Evolutionary conservation across 2,113 vertebrate species (phyloP).

Genomic region (Ceyx cyanopectus): DNA sequence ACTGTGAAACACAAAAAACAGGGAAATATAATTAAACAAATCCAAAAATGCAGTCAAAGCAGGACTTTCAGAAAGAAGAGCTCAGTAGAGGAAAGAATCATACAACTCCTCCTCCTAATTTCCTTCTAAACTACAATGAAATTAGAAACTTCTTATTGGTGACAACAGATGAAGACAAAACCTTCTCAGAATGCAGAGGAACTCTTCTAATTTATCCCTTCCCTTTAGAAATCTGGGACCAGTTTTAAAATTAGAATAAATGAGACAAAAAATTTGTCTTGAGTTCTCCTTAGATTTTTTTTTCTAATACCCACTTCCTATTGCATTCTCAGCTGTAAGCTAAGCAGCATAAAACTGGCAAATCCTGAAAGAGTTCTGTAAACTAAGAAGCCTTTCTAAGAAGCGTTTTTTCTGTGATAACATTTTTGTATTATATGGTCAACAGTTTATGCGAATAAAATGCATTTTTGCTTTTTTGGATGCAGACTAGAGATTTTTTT

Average conservation of each 20-base stretch:
- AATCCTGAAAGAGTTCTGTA: background rate
- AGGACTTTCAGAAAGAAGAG: background rate
- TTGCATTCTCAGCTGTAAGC: background rate
- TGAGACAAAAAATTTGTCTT: background rate
- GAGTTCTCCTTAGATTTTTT: background rate
- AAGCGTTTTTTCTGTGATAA: background rate
- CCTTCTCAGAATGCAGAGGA: background rate
- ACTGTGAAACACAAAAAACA: background rate
- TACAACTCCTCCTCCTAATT: background rate
- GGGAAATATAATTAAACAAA: background rate
- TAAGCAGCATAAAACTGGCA: background rate
- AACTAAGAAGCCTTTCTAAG: background rate
- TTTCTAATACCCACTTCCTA: background rate
- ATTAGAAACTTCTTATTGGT: background rate
- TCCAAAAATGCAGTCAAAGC: background rate
- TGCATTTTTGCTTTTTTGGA: background rate
- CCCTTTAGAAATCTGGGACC: background rate
- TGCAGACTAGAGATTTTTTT: background rate
- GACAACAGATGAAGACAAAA: background rate
- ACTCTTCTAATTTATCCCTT: constrained; percentile 12
- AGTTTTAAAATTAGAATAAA: background rate
- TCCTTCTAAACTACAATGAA: background rate
- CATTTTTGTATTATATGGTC: background rate
- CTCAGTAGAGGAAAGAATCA: background rate
- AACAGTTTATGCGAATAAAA: background rate